Evolutionary conservation across 2,888 invertebrate genomes (phyloP).

Genomic region (Brachyptera risi): DNA sequence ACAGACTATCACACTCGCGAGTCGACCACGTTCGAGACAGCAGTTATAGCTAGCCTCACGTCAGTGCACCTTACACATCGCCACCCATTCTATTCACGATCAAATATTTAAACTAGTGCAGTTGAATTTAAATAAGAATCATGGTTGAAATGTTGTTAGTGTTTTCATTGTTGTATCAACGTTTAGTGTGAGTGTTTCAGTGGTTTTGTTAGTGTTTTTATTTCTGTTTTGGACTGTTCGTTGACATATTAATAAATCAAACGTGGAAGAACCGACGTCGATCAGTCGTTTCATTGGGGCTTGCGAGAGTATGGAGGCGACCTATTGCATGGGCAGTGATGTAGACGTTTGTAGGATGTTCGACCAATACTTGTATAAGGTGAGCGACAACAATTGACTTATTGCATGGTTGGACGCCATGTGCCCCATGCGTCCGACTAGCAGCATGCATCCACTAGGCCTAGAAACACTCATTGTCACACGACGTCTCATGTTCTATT

Average conservation of each 20-base stretch:
- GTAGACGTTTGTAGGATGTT: constrained; percentile 60
- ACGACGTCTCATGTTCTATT: too few species aligned
- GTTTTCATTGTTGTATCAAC: too few species aligned
- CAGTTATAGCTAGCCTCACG: neutral
- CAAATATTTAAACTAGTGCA: too few species aligned
- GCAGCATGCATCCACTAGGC: too few species aligned
- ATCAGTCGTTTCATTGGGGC: constrained; percentile 4
- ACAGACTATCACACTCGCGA: constrained; percentile 6
- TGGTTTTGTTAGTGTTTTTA: neutral
- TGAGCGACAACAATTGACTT: constrained; percentile 40
- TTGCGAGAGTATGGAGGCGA: constrained; percentile 53
- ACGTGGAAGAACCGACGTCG: constrained; percentile 15
- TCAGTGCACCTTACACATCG: neutral
- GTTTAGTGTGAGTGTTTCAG: neutral
- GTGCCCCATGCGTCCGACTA: neutral
- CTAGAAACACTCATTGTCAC: too few species aligned
- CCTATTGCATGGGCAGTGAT: constrained; percentile 57
- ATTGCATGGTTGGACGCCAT: neutral
- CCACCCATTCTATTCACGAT: too few species aligned
- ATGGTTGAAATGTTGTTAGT: too few species aligned
- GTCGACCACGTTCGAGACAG: constrained; percentile 1
- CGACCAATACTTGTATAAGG: constrained; percentile 63
- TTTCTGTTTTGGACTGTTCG: neutral
- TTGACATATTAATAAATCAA: neutral
- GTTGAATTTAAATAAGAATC: too few species aligned